Evolutionary conservation across 2,797 vertebrate genomes (phyloP).

Genomic region (Lutjanus campechanus): DNA sequence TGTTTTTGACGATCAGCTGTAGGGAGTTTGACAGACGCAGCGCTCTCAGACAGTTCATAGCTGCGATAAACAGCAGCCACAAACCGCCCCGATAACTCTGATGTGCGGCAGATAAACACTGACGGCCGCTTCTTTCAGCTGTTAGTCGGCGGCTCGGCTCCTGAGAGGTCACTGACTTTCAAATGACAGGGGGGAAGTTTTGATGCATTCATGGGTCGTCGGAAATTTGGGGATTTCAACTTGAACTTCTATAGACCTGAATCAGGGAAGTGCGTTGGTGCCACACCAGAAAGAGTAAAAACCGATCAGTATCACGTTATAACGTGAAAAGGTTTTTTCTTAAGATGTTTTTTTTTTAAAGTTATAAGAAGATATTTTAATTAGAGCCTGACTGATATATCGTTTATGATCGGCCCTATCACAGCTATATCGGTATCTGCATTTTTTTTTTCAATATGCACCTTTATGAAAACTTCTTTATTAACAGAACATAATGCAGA

Average conservation of each 20-base stretch:
- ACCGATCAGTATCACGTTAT: too few relatives aligned
- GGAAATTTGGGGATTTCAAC: neutral
- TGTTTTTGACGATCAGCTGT: constrained; percentile 50
- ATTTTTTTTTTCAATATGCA: too few relatives aligned
- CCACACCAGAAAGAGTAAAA: too few relatives aligned
- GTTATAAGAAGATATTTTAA: too few relatives aligned
- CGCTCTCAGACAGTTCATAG: constrained; percentile 72
- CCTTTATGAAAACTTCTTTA: too few relatives aligned
- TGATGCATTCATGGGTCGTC: constrained; percentile 50
- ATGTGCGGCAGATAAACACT: neutral
- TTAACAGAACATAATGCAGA: too few relatives aligned
- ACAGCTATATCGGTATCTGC: too few relatives aligned
- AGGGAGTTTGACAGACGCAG: constrained; percentile 53
- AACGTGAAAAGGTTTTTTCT: too few relatives aligned
- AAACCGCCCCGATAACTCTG: neutral
- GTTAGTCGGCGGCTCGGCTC: neutral
- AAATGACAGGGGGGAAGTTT: neutral
- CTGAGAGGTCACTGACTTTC: constrained; percentile 24
- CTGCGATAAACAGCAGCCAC: neutral
- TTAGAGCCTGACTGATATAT: too few relatives aligned
- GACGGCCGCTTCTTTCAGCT: neutral
- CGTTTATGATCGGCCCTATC: too few relatives aligned
- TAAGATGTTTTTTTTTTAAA: too few relatives aligned
- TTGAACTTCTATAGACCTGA: neutral
- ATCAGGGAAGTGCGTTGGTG: too few relatives aligned